Evolutionary conservation across 2,888 invertebrate genomes (phyloP), one percentile per base, ranked within the genome.

Genomic region (Boloria euphrosyne): DNA sequence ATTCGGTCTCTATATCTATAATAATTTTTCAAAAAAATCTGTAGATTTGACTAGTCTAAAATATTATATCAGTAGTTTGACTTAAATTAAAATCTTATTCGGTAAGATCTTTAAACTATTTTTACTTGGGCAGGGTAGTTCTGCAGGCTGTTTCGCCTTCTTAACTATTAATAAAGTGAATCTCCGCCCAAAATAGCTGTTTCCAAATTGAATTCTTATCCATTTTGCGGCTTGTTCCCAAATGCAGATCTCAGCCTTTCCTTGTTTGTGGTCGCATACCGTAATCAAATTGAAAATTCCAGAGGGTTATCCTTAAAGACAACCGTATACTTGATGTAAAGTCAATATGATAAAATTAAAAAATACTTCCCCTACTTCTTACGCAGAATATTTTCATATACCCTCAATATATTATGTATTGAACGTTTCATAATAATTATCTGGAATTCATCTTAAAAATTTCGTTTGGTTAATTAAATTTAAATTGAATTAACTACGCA

Each of bases 201-300:
- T 59, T 81, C 84, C 82, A 86, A 85, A 87, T 86, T 81, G 82
- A 76, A 74, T 80, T 81, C 79, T 81, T 83, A 82, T 80, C 75
- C 77, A 75, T 73, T 76, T 71, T 74, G 73, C 67, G 74, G 75
- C 70, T 73, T 77, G 73, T 76, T 75, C 75, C 75, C 75, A 81
- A 80, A 85, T 85, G 84, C 81, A 86, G 82, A 86, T 85, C 78
- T 84, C 81, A 77, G 81, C 82, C 77, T 81, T 85, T 82, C 79
- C 81, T 80, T 73, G 71, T 75, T 75, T 79, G 79, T 76, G 80
- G 78, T 76, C 79, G 77, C 83, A 81, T 85, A 81, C 83, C 76
- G 73, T 76, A 80, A 81, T 82, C 80, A 84, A 84, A 88, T 87
- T 88, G 86, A 83, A 89, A 89, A 88, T 88, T 85, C 87, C 85